Base-by-base conservation (phyloP, 2,113 vertebrate genomes). In the Gila orcuttii region DNA sequence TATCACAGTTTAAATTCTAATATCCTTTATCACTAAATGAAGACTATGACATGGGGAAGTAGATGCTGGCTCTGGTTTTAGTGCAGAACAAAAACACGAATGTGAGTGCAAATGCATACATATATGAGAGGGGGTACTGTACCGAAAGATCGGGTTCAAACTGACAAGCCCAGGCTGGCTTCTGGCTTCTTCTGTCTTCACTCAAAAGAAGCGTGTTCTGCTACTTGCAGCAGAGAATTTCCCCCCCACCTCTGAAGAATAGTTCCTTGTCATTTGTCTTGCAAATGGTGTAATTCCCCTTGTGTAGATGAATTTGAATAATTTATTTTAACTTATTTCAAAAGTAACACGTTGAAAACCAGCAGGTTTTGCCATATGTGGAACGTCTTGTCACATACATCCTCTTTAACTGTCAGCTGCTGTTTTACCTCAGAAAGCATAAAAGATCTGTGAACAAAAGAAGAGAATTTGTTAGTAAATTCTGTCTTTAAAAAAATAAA, bases 141-240 rank as follows among this genome's bases (percentile, higher is more conserved):
- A 66, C 21, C 15, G 2, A 55, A 68, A 86, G 64, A 60, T 75
- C 23, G 66, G 19, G 64, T 71, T 79, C 64, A 71, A 90, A 91
- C 92, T 91, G 88, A 92, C 93, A 94, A 91, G 94, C 92, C 93
- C 92, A 91, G 94, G 91, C 93, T 93, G 93, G 93, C 91, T 93
- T 90, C 85, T 88, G 90, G 90, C 85, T 90, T 91, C 90, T 91
- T 92, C 91, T 94, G 91, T 92, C 92, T 87, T 89, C 88, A 89
- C 90, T 93, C 90, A 92, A 87, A 62, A 66, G 91, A 93, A 93
- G 92, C 93, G 93, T 93, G 92, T 93, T 95, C 93, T 93, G 92
- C 71, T 91, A 92, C 92, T 88, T 73, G 88, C 85, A 89, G 88
- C 89, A 90, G 69, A 87, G 89, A 69, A 6, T 79, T 71, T 47